phyloP scores from a whole-genome alignment of 1,140 invertebrate genomes.

The Dinothrombium tinctorium region DNA sequence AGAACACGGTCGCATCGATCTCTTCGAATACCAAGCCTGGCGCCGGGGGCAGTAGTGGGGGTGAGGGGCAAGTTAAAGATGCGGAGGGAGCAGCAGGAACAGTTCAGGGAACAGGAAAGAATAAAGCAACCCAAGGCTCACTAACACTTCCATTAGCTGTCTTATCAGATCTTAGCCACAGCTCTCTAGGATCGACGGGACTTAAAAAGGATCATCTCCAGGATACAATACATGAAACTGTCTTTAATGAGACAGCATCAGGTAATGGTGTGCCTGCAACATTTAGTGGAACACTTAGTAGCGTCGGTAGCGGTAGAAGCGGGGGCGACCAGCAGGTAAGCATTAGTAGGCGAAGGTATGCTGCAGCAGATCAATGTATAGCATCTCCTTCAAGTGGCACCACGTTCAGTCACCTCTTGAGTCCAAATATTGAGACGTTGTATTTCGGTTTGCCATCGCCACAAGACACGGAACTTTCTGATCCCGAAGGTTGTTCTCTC shows the following conservation, averaged over 20 bases:
- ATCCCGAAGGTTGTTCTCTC: constrained; percentile 16
- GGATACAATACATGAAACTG: constrained; percentile 1
- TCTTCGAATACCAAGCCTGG: neutral
- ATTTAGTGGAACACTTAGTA: too few species aligned
- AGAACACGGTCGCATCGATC: neutral
- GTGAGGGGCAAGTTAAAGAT: neutral
- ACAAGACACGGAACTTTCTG: constrained; percentile 14
- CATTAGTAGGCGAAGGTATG: neutral
- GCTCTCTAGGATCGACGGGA: neutral
- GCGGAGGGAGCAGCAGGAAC: too few species aligned
- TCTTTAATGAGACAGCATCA: neutral
- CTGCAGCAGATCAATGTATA: neutral
- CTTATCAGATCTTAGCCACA: neutral
- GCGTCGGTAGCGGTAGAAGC: neutral
- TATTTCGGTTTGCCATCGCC: constrained; percentile 14
- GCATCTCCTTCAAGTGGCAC: constrained; percentile 6
- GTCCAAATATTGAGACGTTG: constrained; percentile 5
- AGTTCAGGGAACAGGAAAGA: neutral
- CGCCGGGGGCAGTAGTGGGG: neutral
- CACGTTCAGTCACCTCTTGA: constrained; percentile 11
- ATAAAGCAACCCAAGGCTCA: neutral
- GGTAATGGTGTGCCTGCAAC: neutral
- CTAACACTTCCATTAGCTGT: constrained; percentile 3
- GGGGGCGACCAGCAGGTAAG: neutral
- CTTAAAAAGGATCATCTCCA: neutral